Percentiles rank a stretch among this genome's conserved stretches.
phyloP scores from a whole-genome alignment of 2,888 invertebrate genomes.

The Sarcophaga variegata region DNA sequence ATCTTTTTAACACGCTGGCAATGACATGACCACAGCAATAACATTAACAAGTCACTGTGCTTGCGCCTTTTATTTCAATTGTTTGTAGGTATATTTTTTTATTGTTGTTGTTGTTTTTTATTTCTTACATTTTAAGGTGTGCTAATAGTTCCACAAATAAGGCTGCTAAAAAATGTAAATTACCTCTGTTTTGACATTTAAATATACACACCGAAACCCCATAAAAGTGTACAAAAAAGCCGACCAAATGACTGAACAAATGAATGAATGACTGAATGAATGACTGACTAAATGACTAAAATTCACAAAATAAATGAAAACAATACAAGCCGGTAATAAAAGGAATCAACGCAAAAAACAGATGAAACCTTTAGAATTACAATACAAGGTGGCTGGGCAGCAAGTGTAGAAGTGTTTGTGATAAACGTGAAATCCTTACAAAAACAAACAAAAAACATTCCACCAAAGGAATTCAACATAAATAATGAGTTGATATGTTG shows the following conservation, averaged over 20 bases:
- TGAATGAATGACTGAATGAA: constrained; percentile 14
- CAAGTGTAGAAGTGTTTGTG: background rate
- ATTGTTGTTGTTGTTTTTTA: constrained; percentile 4
- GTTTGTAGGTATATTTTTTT: background rate
- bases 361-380: background rate
- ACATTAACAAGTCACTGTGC: constrained; percentile 57
- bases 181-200: constrained; percentile 67
- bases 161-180: constrained; percentile 68
- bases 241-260: background rate
- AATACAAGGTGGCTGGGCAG: background rate
- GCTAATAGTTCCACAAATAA: constrained; percentile 68
- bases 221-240: constrained; percentile 31
- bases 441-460: constrained; percentile 14
- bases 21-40: constrained; percentile 65
- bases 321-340: background rate
- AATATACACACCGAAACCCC: constrained; percentile 57
- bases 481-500: constrained; percentile 49
- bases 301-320: constrained; percentile 16
- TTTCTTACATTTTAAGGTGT: constrained; percentile 58
- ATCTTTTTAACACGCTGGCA: constrained; percentile 48
- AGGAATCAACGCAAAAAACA: background rate
- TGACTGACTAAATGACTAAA: background rate
- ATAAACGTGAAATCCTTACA: background rate
- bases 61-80: background rate
- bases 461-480: constrained; percentile 33